Evolutionary conservation across 92 coral and sea anemone species (phyloP), one percentile per base, ranked within the genome.

Genomic region (Desmophyllum pertusum): DNA sequence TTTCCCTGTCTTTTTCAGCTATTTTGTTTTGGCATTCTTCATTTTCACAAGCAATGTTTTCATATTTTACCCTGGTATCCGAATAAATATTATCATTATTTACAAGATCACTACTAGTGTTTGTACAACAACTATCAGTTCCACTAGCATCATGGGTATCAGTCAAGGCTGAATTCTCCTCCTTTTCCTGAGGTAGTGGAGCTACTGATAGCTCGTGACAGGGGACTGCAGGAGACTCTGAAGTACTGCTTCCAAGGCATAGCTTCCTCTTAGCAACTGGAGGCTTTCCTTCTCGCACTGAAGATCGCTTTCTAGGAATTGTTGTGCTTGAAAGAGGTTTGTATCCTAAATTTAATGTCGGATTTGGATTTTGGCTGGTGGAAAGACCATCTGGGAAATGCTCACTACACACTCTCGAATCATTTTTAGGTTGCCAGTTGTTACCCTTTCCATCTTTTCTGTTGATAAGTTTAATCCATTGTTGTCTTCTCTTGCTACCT

Each of bases 371-470:
- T 78, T 84, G 83, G 50, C 70, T 48, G 51, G 93, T 74, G 45
- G 87, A 87, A 40, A 46, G 78, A 50, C 89, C 87, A 81, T 80
- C 86, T 39, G 76, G 76, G 67, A 90, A 90, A 78, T 90, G 88
- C 35, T 70, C 73, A 67, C 84, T 65, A 67, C 90, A 90, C 85
- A 90, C 90, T 77, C 93, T 87, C 41, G 90, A 87, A 79, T 81
- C 71, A 70, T 76, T 82, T 72, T 81, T 90, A 67, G 93, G 93
- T 74, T 90, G 75, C 93, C 93, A 89, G 79, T 71, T 85, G 74
- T 79, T 76, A 6, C 84, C 84, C 61, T 81, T 85, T 75, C 75
- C 65, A 61, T 77, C 87, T 72, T 86, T 86, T 86, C 90, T 81
- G 71, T 90, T 86, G 68, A 86, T 65, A 64, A 80, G 53, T 86